Conservation (phyloP, 2,888 invertebrate species). For the Cynaeus angustus region DNA sequence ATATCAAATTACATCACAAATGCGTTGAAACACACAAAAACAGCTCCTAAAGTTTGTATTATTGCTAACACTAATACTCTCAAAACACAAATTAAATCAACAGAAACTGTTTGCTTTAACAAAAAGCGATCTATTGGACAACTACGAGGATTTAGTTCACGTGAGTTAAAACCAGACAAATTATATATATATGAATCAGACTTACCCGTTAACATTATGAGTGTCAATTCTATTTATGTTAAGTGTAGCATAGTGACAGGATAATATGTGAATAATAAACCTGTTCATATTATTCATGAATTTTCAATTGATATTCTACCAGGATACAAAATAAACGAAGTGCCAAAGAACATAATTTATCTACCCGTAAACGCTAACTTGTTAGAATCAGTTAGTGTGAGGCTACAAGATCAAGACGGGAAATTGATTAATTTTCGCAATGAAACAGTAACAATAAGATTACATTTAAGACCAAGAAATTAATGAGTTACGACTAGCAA, state of each 20-base stretch:
- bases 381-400: constrained; percentile 58
- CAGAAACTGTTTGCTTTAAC: constrained; percentile 45
- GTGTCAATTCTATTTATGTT: constrained; percentile 59
- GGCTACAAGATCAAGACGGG: constrained; percentile 61
- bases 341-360: constrained; percentile 63
- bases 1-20: constrained; percentile 21
- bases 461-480: neutral
- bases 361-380: constrained; percentile 59
- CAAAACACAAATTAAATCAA: constrained; percentile 43
- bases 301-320: constrained; percentile 62
- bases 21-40: constrained; percentile 1
- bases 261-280: constrained; percentile 59
- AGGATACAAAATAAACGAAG: constrained; percentile 65
- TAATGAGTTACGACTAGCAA: constrained; percentile 1
- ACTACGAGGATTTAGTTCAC: constrained; percentile 57
- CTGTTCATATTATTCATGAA: constrained; percentile 63
- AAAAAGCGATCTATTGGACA: constrained; percentile 50
- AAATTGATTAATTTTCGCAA: constrained; percentile 59
- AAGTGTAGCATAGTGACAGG: constrained; percentile 61
- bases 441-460: neutral
- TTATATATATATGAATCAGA: constrained; percentile 58
- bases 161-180: constrained; percentile 45
- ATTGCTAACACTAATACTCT: constrained; percentile 48
- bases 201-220: constrained; percentile 62
- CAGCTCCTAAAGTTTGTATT: constrained; percentile 23